phyloP scores from a whole-genome alignment of 2,113 vertebrate species.

The Cyphomyrus plagiostoma region DNA sequence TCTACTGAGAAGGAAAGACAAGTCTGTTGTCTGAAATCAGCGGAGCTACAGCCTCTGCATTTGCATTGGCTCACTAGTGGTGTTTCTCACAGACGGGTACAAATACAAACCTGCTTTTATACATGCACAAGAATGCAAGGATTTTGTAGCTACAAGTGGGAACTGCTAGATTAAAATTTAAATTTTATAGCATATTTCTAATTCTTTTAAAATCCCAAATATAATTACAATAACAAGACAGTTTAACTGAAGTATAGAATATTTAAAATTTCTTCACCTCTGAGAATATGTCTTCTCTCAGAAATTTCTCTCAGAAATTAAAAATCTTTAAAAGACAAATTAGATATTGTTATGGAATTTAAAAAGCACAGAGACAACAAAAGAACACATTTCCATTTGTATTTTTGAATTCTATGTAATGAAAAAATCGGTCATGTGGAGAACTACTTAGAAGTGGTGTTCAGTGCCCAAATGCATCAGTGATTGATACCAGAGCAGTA shows the following conservation, averaged over 20 bases:
- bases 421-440: not conserved
- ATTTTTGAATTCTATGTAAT: slow-evolving; percentile 4
- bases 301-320: not conserved
- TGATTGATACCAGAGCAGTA: not conserved
- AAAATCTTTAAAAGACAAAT: not conserved
- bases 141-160: not conserved
- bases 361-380: not conserved
- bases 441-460: not conserved
- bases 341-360: not conserved
- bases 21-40: not conserved
- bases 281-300: not conserved
- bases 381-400: not conserved
- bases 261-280: not conserved
- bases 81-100: not conserved
- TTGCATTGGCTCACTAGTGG: not conserved
- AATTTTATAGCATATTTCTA: not conserved
- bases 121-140: not conserved
- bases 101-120: not conserved
- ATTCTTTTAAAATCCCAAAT: not conserved
- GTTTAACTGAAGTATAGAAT: not conserved
- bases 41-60: not conserved
- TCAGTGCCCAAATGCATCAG: not conserved
- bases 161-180: not conserved
- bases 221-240: not conserved
- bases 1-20: slow-evolving; percentile 23